Evolutionary conservation across 2,797 vertebrate genomes (phyloP).

Genomic region (Pipistrellus pygmaeus): DNA sequence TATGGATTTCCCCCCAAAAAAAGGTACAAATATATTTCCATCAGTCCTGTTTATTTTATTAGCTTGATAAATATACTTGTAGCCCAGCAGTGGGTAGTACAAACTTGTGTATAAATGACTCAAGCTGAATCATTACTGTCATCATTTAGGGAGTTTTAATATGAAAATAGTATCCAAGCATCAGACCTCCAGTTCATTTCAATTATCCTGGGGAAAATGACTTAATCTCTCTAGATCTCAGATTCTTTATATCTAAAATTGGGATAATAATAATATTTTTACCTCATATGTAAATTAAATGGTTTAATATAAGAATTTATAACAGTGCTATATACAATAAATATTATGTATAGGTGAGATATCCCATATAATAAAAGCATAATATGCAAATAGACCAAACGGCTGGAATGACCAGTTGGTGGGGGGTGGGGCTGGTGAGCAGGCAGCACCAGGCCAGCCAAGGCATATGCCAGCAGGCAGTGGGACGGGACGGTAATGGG

Average conservation of each 20-base stretch:
- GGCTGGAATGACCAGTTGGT: no score
- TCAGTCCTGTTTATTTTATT: neutral
- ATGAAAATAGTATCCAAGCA: slow-evolving; percentile 10
- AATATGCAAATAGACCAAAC: no score
- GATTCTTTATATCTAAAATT: slow-evolving; percentile 31
- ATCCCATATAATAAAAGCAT: neutral
- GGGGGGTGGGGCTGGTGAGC: no score
- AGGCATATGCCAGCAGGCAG: no score
- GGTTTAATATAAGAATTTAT: neutral
- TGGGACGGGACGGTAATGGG: no score
- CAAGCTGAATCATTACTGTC: neutral
- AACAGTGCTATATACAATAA: neutral
- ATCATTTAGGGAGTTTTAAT: slow-evolving; percentile 1
- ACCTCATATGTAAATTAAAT: slow-evolving; percentile 10
- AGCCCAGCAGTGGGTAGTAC: neutral
- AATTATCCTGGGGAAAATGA: neutral
- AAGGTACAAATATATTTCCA: neutral
- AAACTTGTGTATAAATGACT: neutral
- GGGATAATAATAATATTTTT: neutral
- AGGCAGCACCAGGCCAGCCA: no score
- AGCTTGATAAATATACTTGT: neutral
- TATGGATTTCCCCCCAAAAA: neutral
- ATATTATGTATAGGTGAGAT: neutral
- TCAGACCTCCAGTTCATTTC: neutral
- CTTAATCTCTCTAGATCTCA: neutral